Percentiles rank a stretch among this genome's conserved stretches.
Evolutionary conservation across 1,140 invertebrate genomes (phyloP).

Genomic region (Ceratosolen fusciceps): DNA sequence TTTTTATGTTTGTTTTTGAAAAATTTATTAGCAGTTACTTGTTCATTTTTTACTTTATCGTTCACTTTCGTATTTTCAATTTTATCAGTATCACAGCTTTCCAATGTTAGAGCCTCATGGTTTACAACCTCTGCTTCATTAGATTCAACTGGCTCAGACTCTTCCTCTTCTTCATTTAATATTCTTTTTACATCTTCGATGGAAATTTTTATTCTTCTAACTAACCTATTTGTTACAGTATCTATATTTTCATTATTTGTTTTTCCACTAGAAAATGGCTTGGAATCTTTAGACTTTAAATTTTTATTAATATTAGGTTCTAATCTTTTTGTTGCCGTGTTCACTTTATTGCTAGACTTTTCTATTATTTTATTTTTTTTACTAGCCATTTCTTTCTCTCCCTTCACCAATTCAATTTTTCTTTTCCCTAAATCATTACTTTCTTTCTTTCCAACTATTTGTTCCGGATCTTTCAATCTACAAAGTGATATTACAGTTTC

Average conservation of each 20-base stretch:
- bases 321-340: neutral
- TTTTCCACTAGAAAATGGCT: neutral
- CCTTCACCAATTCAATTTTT: no score
- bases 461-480: neutral
- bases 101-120: neutral
- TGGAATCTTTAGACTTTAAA: neutral
- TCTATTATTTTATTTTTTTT: neutral
- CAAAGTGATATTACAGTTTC: neutral
- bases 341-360: neutral
- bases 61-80: neutral
- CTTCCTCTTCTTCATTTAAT: slow-evolving; percentile 32
- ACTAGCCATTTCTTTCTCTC: no score
- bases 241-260: neutral
- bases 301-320: neutral
- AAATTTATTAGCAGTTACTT: slow-evolving; percentile 16
- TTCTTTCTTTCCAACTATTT: no score
- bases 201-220: slow-evolving; percentile 36
- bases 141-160: neutral
- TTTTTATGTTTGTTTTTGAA: slow-evolving; percentile 14
- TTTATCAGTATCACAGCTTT: neutral
- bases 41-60: neutral
- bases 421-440: no score
- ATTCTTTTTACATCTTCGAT: slow-evolving; percentile 19
- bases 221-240: neutral
- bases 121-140: slow-evolving; percentile 9